These are phyloP conservation scores for Meliscaeva auricollis DNA, from an alignment of 2,888 invertebrate species.

Conservation along the genomic window DNA sequence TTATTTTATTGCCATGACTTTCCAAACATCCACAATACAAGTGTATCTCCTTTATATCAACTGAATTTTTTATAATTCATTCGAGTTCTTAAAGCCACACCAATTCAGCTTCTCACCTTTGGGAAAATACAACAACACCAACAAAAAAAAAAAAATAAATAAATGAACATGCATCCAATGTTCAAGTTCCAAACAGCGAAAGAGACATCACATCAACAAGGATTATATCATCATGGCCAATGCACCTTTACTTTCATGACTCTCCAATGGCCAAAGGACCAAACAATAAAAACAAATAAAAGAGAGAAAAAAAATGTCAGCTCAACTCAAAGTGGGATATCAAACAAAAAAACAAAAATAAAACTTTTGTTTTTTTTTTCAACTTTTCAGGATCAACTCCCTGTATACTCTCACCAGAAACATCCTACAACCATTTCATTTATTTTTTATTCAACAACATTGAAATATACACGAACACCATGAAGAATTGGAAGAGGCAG, in stretches of 20 bases:
- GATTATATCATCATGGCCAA: constrained; percentile 67
- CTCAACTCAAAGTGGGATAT: constrained; percentile 17
- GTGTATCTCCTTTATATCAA: not conserved
- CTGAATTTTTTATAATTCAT: constrained; percentile 60
- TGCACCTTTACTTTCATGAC: constrained; percentile 63
- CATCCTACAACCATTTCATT: constrained; percentile 10
- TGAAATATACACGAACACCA: not conserved
- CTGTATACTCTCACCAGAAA: constrained; percentile 50
- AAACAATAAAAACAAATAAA: not conserved
- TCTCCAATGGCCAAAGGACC: constrained; percentile 52
- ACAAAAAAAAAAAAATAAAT: not conserved
- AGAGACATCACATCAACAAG: constrained; percentile 63
- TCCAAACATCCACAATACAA: not conserved
- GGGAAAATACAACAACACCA: constrained; percentile 2
- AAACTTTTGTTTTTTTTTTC: constrained; percentile 45
- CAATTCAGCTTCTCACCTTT: constrained; percentile 43
- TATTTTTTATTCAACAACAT: constrained; percentile 34
- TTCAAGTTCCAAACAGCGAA: constrained; percentile 35
- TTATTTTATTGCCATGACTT: not conserved
- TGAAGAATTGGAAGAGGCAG: constrained; percentile 13
- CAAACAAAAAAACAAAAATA: not conserved
- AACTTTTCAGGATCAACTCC: constrained; percentile 58
- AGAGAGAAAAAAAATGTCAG: not conserved
- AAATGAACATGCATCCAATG: constrained; percentile 17
- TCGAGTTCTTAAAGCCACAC: constrained; percentile 47